Conservation (phyloP, 2,888 invertebrate genomes). For the Chloromyia formosa region DNA sequence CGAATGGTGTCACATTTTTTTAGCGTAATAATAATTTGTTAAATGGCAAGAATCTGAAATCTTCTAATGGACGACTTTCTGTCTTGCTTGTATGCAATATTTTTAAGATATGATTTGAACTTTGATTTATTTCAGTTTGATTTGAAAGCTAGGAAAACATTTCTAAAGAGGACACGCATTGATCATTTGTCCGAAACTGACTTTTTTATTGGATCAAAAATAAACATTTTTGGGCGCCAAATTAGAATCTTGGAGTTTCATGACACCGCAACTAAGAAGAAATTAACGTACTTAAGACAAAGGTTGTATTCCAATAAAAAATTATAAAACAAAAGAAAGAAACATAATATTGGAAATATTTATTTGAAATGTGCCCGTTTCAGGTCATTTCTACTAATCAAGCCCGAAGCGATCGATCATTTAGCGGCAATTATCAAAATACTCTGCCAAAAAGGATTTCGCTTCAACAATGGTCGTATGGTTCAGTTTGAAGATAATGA, state of each 20-base stretch:
- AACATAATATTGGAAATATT: background rate
- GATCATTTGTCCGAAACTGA: slow-evolving; percentile 72
- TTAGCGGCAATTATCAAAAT: slow-evolving; percentile 78
- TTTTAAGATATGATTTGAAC: slow-evolving; percentile 7
- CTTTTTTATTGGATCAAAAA: slow-evolving; percentile 77
- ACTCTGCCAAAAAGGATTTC: slow-evolving; percentile 71
- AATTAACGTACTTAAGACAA: slow-evolving; percentile 71
- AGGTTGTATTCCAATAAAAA: slow-evolving; percentile 64
- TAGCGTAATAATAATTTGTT: too few species aligned
- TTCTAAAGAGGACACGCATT: slow-evolving; percentile 74
- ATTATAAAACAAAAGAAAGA: too few species aligned
- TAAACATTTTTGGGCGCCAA: slow-evolving; percentile 77
- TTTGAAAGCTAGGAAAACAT: slow-evolving; percentile 70
- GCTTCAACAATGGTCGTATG: slow-evolving; percentile 78
- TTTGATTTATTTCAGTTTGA: slow-evolving; percentile 67
- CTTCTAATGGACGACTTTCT: too few species aligned
- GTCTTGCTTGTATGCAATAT: background rate
- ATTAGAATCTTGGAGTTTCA: slow-evolving; percentile 79
- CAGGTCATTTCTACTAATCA: slow-evolving; percentile 81
- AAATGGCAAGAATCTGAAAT: too few species aligned
- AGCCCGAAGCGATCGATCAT: slow-evolving; percentile 74
- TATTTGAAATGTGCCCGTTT: slow-evolving; percentile 42
- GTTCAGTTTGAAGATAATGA: slow-evolving; percentile 72
- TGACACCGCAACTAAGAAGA: slow-evolving; percentile 73
- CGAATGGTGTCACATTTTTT: too few species aligned